These are phyloP conservation scores for Galerucella calmariensis DNA, from an alignment of 2,888 invertebrate species.

Conservation along the genomic window DNA sequence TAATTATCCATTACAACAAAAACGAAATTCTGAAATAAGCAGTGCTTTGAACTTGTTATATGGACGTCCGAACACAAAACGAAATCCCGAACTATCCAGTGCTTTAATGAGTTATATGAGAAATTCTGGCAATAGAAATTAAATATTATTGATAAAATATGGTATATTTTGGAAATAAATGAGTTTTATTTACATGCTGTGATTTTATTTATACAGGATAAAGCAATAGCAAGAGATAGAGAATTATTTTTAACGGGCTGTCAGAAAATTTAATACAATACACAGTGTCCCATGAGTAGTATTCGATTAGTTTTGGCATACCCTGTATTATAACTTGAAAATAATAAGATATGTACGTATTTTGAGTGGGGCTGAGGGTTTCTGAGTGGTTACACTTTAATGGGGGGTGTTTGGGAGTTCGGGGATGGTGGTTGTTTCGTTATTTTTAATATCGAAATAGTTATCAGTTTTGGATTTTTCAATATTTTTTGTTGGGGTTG, in stretches of 20 bases:
- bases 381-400: no score
- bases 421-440: no score
- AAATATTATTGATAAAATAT: background rate
- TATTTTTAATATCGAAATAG: no score
- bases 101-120: constrained; percentile 39
- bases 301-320: no score
- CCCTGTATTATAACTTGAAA: no score
- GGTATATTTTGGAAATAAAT: background rate
- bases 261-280: background rate
- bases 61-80: constrained; percentile 35
- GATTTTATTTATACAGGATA: background rate
- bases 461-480: no score
- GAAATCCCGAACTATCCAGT: constrained; percentile 42
- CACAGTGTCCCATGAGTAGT: no score
- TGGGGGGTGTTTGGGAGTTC: no score
- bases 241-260: no score
- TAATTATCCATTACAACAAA: constrained; percentile 29
- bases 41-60: constrained; percentile 41
- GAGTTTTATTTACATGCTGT: background rate
- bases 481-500: no score
- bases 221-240: background rate
- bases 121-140: background rate
- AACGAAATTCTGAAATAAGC: constrained; percentile 41
- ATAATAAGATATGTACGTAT: no score
- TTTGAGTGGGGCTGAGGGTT: no score